phyloP scores from a whole-genome alignment of 1,140 invertebrate genomes.

The Lordiphosa stackelbergi region DNA sequence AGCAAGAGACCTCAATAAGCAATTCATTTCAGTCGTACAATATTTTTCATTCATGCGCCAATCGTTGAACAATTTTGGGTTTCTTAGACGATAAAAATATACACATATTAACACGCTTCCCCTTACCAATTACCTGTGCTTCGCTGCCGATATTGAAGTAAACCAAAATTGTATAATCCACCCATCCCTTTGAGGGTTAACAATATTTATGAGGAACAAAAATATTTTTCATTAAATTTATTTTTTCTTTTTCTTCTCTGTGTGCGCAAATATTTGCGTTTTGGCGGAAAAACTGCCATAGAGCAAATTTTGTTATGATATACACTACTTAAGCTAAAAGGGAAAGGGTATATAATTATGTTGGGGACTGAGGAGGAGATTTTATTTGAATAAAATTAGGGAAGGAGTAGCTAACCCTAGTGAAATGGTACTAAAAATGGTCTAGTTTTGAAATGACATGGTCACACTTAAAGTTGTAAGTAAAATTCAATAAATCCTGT shows the following conservation, averaged over 20 bases:
- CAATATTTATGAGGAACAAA: constrained; percentile 31
- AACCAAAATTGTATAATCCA: constrained; percentile 45
- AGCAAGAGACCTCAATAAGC: constrained; percentile 38
- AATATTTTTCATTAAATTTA: constrained; percentile 53
- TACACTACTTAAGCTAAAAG: no score
- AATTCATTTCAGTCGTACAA: constrained; percentile 37
- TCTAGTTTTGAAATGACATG: no score
- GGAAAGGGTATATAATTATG: no score
- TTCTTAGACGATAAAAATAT: constrained; percentile 15
- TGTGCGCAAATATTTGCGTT: constrained; percentile 31
- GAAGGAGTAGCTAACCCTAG: no score
- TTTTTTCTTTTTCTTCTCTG: background rate
- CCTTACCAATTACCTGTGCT: constrained; percentile 7
- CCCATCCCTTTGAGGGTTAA: constrained; percentile 7
- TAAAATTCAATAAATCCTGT: no score
- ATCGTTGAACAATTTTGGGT: constrained; percentile 38
- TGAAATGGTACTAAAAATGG: no score
- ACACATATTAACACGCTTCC: constrained; percentile 24
- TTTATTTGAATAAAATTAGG: no score
- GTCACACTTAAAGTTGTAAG: no score
- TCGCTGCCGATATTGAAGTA: constrained; percentile 39
- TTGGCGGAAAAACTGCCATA: constrained; percentile 31
- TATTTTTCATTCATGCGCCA: constrained; percentile 72
- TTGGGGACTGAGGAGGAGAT: no score
- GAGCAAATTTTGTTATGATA: no score